These are phyloP conservation scores for Drosophila azteca DNA, from an alignment of 1,140 invertebrate species.

Conservation along the genomic window DNA sequence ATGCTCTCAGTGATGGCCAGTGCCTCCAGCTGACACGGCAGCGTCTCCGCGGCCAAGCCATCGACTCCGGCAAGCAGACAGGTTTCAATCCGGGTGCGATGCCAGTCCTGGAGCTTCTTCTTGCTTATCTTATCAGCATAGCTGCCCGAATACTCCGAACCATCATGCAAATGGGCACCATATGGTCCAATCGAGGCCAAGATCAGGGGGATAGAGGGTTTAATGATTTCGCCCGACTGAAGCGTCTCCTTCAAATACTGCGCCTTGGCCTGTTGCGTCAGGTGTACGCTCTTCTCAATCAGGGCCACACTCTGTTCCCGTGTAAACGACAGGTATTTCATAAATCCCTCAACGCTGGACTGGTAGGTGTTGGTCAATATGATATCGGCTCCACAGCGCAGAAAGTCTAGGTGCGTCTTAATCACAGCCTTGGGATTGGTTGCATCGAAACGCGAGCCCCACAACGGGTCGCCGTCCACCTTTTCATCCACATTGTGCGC, in stretches of 20 bases:
- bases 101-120: conserved; percentile 90
- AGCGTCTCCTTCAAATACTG: conserved; percentile 48
- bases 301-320: conserved; percentile 87
- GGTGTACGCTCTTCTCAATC: conserved; percentile 88
- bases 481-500: conserved; percentile 88
- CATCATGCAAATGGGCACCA: conserved; percentile 93
- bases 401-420: conserved; percentile 90
- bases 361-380: conserved; percentile 95
- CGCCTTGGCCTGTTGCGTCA: conserved; percentile 85
- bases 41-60: conserved; percentile 94
- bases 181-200: conserved; percentile 96
- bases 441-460: conserved; percentile 91
- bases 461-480: conserved; percentile 90
- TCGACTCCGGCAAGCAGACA: conserved; percentile 90
- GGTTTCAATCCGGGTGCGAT: conserved; percentile 90
- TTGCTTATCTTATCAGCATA: conserved; percentile 89
- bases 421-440: conserved; percentile 89
- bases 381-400: conserved; percentile 91
- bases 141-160: conserved; percentile 94
- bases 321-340: conserved; percentile 87
- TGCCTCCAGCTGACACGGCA: conserved; percentile 92
- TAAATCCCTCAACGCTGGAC: conserved; percentile 91
- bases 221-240: conserved; percentile 19
- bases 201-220: conserved; percentile 85
- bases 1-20: conserved; percentile 91